Evolutionary conservation across 2,888 invertebrate genomes (phyloP).

Genomic region (Conistra vaccinii): DNA sequence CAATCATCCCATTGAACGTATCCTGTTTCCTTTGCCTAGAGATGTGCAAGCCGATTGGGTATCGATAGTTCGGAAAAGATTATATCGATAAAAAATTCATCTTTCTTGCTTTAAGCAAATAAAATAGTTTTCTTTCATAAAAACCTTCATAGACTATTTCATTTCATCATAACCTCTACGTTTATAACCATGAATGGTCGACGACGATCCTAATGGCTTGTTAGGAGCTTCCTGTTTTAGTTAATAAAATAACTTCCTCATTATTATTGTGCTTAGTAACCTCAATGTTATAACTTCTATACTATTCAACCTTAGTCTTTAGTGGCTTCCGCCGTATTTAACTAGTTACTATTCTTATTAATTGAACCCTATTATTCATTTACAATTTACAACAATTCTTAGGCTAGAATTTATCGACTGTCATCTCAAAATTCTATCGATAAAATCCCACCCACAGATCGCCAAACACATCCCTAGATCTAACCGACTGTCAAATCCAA

Average conservation of each 20-base stretch:
- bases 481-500: constrained; percentile 90
- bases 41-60: constrained; percentile 74
- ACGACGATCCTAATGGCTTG: constrained; percentile 43
- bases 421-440: constrained; percentile 58
- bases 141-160: constrained; percentile 19
- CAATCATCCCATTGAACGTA: constrained; percentile 90
- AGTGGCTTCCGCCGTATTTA: constrained; percentile 29
- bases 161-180: constrained; percentile 36
- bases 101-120: not conserved
- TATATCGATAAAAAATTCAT: constrained; percentile 45
- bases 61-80: constrained; percentile 62
- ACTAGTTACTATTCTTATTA: not conserved
- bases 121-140: constrained; percentile 8
- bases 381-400: not conserved
- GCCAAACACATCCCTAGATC: constrained; percentile 77
- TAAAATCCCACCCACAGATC: constrained; percentile 63
- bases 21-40: constrained; percentile 88
- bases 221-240: constrained; percentile 51
- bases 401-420: not conserved
- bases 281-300: constrained; percentile 37
- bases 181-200: constrained; percentile 45
- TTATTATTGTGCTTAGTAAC: constrained; percentile 42
- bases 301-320: constrained; percentile 27
- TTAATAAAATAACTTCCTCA: constrained; percentile 52
- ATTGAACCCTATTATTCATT: not conserved